Evolutionary conservation across 2,797 vertebrate species (phyloP), one percentile per base, ranked within the genome.

Genomic region (Taenioides sp.): DNA sequence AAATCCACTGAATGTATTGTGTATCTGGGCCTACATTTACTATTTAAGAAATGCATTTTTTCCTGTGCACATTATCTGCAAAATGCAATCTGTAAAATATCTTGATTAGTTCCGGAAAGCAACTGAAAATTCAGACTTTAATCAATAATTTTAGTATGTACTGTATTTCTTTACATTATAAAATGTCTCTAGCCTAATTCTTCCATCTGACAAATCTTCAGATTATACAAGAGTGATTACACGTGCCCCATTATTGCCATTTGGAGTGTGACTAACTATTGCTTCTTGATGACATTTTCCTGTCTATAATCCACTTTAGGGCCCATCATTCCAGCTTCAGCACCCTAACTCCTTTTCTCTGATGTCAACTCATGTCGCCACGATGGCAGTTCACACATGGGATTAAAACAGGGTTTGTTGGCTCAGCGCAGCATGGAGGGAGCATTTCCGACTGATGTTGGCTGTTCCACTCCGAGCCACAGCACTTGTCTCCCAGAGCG

Each of bases 371-470:
- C 89, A 86, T 89, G 91, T 91, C 85, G 87, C 92, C 90, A 90
- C 84, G 84, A 80, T 83, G 90, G 90, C 88, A 86, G 87, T 90
- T 93, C 92, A 90, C 92, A 89, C 88, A 85, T 90, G 92, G 91
- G 91, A 92, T 92, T 92, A 92, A 92, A 92, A 87, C 87, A 88
- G 90, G 89, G 90, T 90, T 91, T 92, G 91, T 91, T 92, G 91
- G 90, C 92, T 92, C 90, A 89, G 91, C 87, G 87, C 91, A 91
- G 91, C 90, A 89, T 91, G 92, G 86, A 87, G 83, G 86, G 88
- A 90, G 87, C 85, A 81, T 90, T 89, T 91, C 90, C 89, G 85
- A 90, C 90, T 92, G 92, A 92, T 93, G 91, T 92, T 91, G 89
- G 90, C 90, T 88, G 89, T 92, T 91, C 92, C 90, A 86, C 89